These are phyloP conservation scores for Spheniscus humboldti DNA, from an alignment of 2,797 vertebrate genomes.

Conservation along the genomic window DNA sequence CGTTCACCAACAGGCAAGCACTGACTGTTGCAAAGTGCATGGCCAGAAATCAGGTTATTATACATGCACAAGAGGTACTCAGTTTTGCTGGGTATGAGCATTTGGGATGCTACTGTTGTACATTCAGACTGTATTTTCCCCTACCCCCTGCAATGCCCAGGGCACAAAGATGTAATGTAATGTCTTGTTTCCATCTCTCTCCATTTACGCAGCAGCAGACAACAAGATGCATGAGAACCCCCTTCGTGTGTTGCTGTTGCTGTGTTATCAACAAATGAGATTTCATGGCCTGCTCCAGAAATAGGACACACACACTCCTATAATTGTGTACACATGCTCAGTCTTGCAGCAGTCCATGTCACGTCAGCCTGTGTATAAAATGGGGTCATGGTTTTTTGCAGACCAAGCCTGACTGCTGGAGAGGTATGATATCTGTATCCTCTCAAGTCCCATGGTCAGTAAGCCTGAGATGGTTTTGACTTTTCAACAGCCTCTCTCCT, in stretches of 20 bases:
- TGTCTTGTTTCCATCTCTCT: background rate
- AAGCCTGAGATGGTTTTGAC: background rate
- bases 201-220: background rate
- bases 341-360: background rate
- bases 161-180: background rate
- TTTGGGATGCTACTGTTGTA: background rate
- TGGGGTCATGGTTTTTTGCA: background rate
- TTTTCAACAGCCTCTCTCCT: background rate
- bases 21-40: background rate
- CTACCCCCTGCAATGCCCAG: background rate
- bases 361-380: background rate
- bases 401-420: background rate
- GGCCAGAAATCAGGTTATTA: background rate
- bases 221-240: background rate
- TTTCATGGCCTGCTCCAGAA: background rate
- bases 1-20: background rate
- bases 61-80: background rate
- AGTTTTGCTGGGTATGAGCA: background rate
- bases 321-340: background rate
- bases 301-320: background rate
- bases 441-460: background rate
- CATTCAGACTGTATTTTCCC: background rate
- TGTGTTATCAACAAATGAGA: background rate
- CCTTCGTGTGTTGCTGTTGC: rapidly evolving
- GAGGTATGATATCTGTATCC: background rate